These are phyloP conservation scores for Trematocara zebra DNA, from an alignment of 2,113 vertebrate species.

Conservation along the genomic window DNA sequence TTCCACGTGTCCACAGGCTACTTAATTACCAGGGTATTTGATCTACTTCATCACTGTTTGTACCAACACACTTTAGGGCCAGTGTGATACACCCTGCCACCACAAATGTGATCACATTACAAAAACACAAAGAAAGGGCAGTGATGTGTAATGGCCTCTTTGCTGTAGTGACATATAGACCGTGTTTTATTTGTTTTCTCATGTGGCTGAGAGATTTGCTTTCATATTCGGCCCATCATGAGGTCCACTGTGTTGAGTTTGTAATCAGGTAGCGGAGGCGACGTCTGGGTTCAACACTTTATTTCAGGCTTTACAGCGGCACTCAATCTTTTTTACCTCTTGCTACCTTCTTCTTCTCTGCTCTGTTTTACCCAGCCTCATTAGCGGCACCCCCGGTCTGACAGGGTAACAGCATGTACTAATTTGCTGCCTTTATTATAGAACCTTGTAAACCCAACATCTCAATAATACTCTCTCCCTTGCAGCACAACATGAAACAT, in stretches of 20 bases:
- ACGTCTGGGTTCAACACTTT: too few relatives aligned
- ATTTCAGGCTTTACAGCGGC: too few relatives aligned
- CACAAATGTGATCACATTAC: constrained; percentile 29
- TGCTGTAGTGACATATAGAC: not conserved
- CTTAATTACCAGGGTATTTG: constrained; percentile 15
- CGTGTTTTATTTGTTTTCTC: not conserved
- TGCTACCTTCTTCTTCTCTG: too few relatives aligned
- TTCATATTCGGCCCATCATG: not conserved
- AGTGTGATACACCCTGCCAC: constrained; percentile 9
- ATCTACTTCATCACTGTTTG: constrained; percentile 22
- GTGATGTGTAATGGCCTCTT: not conserved
- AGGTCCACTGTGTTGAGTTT: not conserved
- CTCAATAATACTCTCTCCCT: too few relatives aligned
- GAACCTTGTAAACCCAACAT: too few relatives aligned
- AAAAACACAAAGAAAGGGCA: constrained; percentile 20
- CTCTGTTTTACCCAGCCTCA: too few relatives aligned
- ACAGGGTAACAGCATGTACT: too few relatives aligned
- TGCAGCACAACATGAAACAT: too few relatives aligned
- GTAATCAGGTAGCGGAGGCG: too few relatives aligned
- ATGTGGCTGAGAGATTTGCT: not conserved
- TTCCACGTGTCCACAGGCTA: constrained; percentile 20
- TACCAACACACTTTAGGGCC: constrained; percentile 2
- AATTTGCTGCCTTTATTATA: too few relatives aligned
- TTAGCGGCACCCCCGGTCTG: too few relatives aligned
- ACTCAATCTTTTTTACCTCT: too few relatives aligned